phyloP scores from a whole-genome alignment of 64 coral and sea anemone species.

The Anthopleura sola region DNA sequence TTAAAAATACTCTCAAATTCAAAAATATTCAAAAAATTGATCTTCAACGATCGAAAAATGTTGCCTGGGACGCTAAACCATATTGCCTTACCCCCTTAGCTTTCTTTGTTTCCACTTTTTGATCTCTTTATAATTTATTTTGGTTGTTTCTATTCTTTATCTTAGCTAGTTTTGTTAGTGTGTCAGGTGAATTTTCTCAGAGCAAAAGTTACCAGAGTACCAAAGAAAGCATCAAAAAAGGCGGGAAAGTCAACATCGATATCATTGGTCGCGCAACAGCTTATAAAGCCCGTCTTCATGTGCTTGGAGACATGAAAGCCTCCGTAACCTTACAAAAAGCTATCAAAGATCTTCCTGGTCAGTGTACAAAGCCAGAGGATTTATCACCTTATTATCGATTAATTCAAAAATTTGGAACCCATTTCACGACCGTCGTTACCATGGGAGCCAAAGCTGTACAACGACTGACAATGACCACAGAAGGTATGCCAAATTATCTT shows the following conservation, averaged over 20 bases:
- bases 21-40: no score
- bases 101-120: neutral
- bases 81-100: no score
- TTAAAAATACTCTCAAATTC: no score
- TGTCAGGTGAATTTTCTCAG: neutral
- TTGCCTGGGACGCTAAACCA: no score
- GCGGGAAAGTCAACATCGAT: neutral
- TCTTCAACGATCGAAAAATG: no score
- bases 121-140: neutral
- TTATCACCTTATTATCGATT: neutral
- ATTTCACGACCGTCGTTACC: neutral
- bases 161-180: neutral
- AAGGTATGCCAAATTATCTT: neutral
- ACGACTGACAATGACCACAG: neutral
- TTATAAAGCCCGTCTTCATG: neutral
- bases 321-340: neutral
- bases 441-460: neutral
- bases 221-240: conserved; percentile 3
- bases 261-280: neutral
- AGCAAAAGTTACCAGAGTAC: neutral
- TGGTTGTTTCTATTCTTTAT: neutral
- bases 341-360: neutral
- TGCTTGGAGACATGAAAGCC: neutral
- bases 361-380: neutral
- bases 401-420: neutral